phyloP scores from a whole-genome alignment of 2,797 vertebrate species.

The Fundulus diaphanus region DNA sequence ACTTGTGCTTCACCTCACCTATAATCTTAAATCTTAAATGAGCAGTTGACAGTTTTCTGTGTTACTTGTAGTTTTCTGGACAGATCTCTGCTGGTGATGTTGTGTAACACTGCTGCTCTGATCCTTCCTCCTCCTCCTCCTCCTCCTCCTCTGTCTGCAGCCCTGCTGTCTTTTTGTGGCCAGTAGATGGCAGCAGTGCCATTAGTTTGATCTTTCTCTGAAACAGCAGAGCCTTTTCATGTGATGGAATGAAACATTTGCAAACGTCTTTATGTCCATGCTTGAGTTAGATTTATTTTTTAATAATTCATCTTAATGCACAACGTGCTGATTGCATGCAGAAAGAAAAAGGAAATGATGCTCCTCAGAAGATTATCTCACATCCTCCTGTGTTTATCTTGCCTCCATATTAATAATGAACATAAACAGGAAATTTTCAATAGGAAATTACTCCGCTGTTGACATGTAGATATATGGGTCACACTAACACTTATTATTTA shows the following conservation, averaged over 20 bases:
- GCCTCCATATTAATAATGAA: not conserved
- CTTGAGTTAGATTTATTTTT: conserved; percentile 1
- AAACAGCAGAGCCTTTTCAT: conserved; percentile 10
- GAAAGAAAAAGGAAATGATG: conserved; percentile 51
- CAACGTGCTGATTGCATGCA: conserved; percentile 19
- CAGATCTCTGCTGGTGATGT: not conserved
- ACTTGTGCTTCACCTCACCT: not conserved
- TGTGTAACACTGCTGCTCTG: conserved; percentile 12
- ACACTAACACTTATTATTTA: conserved; percentile 1
- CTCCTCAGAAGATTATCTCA: conserved; percentile 39
- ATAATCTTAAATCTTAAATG: not conserved
- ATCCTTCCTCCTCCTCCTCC: not conserved
- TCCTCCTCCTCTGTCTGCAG: not conserved
- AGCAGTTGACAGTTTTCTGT: too few relatives aligned
- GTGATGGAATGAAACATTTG: conserved; percentile 50
- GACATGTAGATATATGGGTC: conserved; percentile 5
- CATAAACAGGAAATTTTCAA: conserved; percentile 9
- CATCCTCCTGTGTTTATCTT: conserved; percentile 41
- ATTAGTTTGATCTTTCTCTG: conserved; percentile 42
- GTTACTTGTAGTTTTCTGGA: not conserved
- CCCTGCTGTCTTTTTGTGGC: conserved; percentile 10
- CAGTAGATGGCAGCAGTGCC: conserved; percentile 80
- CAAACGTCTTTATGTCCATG: conserved; percentile 5
- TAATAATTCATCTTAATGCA: conserved; percentile 25
- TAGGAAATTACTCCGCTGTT: conserved; percentile 56